Conservation (phyloP, 2,888 invertebrate genomes). For the Phorcus lineatus region DNA sequence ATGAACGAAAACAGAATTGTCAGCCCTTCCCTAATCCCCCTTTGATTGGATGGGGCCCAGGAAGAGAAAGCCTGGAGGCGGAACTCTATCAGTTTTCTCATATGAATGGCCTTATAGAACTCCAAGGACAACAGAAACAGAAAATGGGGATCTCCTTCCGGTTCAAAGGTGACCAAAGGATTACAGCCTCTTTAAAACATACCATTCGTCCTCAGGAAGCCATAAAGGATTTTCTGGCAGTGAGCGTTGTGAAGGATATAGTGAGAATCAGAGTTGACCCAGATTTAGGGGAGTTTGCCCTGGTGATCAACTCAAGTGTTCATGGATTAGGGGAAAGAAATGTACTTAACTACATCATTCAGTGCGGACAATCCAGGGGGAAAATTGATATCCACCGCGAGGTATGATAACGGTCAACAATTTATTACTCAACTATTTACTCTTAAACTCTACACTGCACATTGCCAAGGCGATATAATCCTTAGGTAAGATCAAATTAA, state of each 20-base stretch:
- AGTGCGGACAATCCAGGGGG: background rate
- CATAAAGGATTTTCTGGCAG: background rate
- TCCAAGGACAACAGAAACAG: background rate
- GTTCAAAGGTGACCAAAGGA: background rate
- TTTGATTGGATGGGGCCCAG: conserved; percentile 5
- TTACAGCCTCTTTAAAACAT: background rate
- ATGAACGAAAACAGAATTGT: background rate
- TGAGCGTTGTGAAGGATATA: background rate
- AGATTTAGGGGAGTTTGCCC: background rate
- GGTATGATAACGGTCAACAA: background rate
- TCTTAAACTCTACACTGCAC: too few relatives aligned
- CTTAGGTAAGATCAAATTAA: too few relatives aligned
- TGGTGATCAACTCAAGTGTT: background rate
- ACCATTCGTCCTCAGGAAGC: background rate
- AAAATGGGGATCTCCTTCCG: background rate
- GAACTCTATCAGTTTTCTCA: background rate
- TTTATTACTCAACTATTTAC: too few relatives aligned
- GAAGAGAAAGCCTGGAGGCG: background rate
- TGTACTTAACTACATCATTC: background rate
- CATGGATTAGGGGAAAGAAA: background rate
- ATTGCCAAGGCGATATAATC: too few relatives aligned
- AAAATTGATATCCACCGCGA: background rate
- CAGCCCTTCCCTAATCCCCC: background rate
- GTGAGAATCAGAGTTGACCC: background rate
- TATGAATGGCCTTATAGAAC: background rate